Evolutionary conservation across 2,113 vertebrate genomes (phyloP).

Genomic region (Benthochromis sp.): DNA sequence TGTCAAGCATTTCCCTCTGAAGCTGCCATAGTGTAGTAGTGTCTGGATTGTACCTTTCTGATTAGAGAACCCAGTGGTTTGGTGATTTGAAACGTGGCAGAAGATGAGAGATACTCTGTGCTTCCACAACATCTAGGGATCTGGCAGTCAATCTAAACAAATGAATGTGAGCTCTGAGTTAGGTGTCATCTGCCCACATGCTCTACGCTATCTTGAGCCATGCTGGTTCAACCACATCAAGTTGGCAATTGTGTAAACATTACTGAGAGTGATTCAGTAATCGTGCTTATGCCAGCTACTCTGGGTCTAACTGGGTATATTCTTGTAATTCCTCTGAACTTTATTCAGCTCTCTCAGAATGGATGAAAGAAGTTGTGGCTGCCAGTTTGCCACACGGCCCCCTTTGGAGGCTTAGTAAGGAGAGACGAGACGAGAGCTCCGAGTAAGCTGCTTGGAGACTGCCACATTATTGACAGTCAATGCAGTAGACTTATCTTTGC

Average conservation of each 20-base stretch:
- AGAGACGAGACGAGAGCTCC: conserved; percentile 41
- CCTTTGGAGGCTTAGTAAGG: conserved; percentile 39
- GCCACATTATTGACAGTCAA: conserved; percentile 52
- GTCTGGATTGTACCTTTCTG: not conserved
- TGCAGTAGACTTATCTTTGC: conserved; percentile 45
- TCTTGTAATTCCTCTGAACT: conserved; percentile 67
- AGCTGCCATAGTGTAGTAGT: not conserved
- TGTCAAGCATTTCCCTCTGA: not conserved
- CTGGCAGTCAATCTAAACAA: not conserved
- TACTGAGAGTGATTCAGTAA: conserved; percentile 14
- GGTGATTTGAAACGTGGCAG: not conserved
- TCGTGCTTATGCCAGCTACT: conserved; percentile 11
- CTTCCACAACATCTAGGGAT: not conserved
- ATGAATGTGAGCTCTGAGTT: not conserved
- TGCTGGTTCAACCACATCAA: not conserved
- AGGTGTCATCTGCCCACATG: not conserved
- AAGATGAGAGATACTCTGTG: not conserved
- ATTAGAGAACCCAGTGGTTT: not conserved
- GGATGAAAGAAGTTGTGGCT: conserved; percentile 48
- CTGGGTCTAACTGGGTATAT: conserved; percentile 39
- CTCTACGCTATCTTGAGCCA: not conserved
- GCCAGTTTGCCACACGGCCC: conserved; percentile 39
- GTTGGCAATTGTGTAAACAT: conserved; percentile 24
- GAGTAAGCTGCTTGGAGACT: conserved; percentile 56
- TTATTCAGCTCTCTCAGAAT: conserved; percentile 48